phyloP scores from a whole-genome alignment of 2,113 vertebrate species.

The Xiphorhynchus elegans region DNA sequence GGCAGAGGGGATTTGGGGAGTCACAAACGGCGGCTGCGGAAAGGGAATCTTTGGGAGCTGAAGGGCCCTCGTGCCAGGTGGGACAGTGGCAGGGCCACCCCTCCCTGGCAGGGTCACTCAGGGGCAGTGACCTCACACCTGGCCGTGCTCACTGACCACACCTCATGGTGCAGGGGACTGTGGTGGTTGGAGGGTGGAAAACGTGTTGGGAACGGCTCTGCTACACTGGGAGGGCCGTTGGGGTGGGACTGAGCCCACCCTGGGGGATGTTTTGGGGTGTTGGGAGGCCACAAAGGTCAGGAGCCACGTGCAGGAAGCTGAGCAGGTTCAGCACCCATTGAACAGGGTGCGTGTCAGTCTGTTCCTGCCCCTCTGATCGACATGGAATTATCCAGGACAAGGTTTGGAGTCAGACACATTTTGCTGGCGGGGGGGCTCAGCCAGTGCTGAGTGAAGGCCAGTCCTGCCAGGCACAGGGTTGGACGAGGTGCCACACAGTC shows the following conservation, averaged over 20 bases:
- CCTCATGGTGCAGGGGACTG: accelerated
- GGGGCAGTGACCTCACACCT: too few species aligned
- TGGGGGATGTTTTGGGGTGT: accelerated
- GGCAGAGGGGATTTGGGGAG: accelerated
- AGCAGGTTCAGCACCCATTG: accelerated
- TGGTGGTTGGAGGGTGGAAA: accelerated
- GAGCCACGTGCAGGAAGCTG: accelerated
- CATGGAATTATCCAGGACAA: accelerated
- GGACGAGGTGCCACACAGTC: accelerated
- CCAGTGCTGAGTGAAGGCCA: accelerated
- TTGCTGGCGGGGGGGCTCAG: neutral
- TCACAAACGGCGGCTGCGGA: accelerated
- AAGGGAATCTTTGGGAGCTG: accelerated
- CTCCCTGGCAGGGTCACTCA: accelerated
- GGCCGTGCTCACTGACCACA: accelerated
- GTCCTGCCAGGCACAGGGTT: neutral
- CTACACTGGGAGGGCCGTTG: accelerated
- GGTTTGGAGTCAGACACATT: neutral
- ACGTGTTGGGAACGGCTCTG: accelerated
- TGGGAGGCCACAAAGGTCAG: neutral
- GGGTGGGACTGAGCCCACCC: accelerated
- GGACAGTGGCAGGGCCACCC: neutral
- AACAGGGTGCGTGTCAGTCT: accelerated
- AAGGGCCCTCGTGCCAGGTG: too few species aligned
- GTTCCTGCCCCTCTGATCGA: accelerated